Evolutionary conservation across 2,888 invertebrate species (phyloP), one percentile per base, ranked within the genome.

Genomic region (Eupithecia tripunctaria): DNA sequence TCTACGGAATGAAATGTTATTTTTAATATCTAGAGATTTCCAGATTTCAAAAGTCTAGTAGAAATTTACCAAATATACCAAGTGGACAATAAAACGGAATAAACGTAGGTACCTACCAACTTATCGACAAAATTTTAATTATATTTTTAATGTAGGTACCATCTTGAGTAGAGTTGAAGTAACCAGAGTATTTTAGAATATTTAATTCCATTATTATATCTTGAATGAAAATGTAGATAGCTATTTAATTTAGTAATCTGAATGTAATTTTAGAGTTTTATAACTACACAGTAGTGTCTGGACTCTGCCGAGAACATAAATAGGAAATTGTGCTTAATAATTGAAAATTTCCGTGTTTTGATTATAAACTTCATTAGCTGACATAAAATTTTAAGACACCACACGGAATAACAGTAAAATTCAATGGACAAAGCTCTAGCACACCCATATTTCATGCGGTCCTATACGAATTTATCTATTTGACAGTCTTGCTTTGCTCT

Each of bases 401-500:
- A 18, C 63, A 56, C 56, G 38, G 10, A 60, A 14, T 70, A 70
- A 70, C 70, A 63, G 32, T 59, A 59, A 68, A 67, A 70, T 69
- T 74, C 69, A 51, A 75, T 72, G 59, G 65, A 70, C 69, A 72
- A 72, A 72, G 69, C 63, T 63, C 36, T 21, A 51, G 43, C 67
- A 66, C 69, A 76, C 71, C 70, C 72, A 74, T 68, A 71, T 41
- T 59, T 41, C 25, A 60, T 38, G 60, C 60, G 56, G 63, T 47
- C 25, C 75, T 78, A 77, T 80, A 77, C 78, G 75, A 80, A 76
- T 87, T 74, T 89, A 88, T 89, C 86, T 88, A 88, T 90, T 90
- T 88, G 88, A 89, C 88, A 88, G 86, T 88, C 88, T 87, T 89
- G 82, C 88, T 63, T 32, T 32, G 21, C 62, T 86, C 88, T 90